Evolutionary conservation across 2,888 invertebrate species (phyloP).

Genomic region (Agriopis aurantiaria): DNA sequence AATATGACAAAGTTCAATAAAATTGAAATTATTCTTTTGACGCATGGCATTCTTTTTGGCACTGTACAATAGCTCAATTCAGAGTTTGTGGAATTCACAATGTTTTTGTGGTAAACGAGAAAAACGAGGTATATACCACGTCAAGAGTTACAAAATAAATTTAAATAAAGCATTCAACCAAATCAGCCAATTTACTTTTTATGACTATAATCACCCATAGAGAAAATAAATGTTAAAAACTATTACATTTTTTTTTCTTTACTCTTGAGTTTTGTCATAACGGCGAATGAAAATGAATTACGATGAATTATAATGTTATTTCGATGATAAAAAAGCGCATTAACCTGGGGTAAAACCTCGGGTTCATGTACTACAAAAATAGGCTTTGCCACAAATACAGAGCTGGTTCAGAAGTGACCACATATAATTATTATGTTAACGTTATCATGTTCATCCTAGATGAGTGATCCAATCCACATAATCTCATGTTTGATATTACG

Average conservation of each 20-base stretch:
- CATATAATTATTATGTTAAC: slow-evolving; percentile 26
- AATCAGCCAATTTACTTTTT: background rate
- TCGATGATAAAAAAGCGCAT: background rate
- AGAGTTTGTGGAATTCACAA: background rate
- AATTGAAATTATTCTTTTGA: background rate
- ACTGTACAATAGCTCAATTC: background rate
- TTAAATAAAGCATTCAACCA: background rate
- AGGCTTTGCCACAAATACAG: slow-evolving; percentile 15
- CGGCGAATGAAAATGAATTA: no score
- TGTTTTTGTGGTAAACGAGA: background rate
- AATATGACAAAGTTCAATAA: background rate
- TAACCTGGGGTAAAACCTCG: background rate
- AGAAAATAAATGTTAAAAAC: background rate
- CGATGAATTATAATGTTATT: background rate
- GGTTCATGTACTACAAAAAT: background rate
- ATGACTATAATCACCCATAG: background rate
- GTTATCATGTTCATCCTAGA: slow-evolving; percentile 26
- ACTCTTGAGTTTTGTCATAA: background rate
- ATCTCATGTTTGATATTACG: slow-evolving; percentile 41
- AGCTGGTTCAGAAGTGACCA: slow-evolving; percentile 27
- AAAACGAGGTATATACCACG: background rate
- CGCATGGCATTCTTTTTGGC: background rate
- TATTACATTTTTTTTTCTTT: background rate
- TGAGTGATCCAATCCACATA: slow-evolving; percentile 34
- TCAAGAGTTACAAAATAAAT: background rate